Percentiles rank a stretch among this genome's conserved stretches.
These are phyloP conservation scores for Anguilla pacifica DNA, from an alignment of 2,797 vertebrate genomes.

Conservation along the genomic window DNA sequence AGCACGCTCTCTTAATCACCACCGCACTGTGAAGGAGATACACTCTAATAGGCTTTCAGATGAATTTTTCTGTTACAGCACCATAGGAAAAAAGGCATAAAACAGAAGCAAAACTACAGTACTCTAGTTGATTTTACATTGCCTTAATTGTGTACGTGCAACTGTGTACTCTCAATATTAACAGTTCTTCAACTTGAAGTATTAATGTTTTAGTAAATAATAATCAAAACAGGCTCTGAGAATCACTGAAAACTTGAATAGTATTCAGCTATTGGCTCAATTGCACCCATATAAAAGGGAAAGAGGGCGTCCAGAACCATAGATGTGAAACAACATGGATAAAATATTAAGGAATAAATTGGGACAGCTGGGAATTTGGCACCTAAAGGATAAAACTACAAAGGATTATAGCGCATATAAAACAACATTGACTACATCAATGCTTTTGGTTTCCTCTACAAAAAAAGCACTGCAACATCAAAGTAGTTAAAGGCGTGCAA, in stretches of 20 bases:
- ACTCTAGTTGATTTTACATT: not conserved
- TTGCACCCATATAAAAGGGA: not conserved
- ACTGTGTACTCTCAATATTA: not conserved
- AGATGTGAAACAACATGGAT: not conserved
- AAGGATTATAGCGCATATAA: not conserved
- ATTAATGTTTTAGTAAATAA: not conserved
- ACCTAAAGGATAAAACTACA: not conserved
- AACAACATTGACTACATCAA: not conserved
- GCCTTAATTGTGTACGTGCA: not conserved
- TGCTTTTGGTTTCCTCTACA: not conserved
- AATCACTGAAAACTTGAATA: not conserved
- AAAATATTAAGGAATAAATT: not conserved
- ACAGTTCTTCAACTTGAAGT: not conserved
- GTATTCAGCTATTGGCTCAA: not conserved
- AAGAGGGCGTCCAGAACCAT: not conserved
- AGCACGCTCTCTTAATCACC: not conserved
- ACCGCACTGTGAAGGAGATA: not conserved
- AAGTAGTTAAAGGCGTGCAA: not conserved
- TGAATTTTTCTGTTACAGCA: not conserved
- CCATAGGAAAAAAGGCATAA: conserved; percentile 3
- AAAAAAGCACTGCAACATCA: not conserved
- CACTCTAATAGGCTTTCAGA: not conserved
- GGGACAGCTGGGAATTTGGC: not conserved
- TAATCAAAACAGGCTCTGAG: not conserved
- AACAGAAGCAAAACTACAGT: not conserved